phyloP scores from a whole-genome alignment of 2,113 vertebrate genomes.

The Perca flavescens region DNA sequence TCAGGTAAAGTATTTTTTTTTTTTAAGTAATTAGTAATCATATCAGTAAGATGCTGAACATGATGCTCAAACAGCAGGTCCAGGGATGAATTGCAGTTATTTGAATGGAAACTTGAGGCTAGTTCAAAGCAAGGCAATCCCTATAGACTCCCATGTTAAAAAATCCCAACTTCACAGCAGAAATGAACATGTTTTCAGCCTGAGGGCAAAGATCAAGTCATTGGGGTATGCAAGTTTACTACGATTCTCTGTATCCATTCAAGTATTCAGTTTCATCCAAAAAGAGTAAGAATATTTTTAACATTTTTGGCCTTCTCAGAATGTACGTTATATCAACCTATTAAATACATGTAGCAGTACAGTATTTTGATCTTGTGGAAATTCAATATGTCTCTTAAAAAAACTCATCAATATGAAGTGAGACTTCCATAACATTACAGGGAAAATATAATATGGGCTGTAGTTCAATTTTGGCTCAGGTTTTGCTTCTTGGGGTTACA shows the following conservation, averaged over 20 bases:
- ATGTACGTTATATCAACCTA: too few species aligned
- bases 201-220: neutral
- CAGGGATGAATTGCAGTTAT: too few species aligned
- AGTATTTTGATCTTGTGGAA: constrained; percentile 1
- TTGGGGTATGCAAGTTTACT: neutral
- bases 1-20: too few species aligned
- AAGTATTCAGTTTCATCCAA: neutral
- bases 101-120: too few species aligned
- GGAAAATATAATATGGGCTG: neutral
- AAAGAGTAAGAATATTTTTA: neutral
- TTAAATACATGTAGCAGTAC: neutral
- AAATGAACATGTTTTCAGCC: too few species aligned
- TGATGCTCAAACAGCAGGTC: too few species aligned
- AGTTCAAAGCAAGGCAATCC: too few species aligned
- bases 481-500: constrained; percentile 9
- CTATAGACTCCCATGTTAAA: too few species aligned
- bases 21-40: too few species aligned
- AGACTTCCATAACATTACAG: constrained; percentile 7
- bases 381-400: neutral
- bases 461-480: constrained; percentile 15
- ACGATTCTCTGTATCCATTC: constrained; percentile 4
- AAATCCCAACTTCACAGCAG: too few species aligned
- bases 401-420: constrained; percentile 1
- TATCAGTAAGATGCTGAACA: too few species aligned
- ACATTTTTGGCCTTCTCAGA: too few species aligned